Evolutionary conservation across 2,113 vertebrate genomes (phyloP).

Genomic region (Tamias sibiricus): DNA sequence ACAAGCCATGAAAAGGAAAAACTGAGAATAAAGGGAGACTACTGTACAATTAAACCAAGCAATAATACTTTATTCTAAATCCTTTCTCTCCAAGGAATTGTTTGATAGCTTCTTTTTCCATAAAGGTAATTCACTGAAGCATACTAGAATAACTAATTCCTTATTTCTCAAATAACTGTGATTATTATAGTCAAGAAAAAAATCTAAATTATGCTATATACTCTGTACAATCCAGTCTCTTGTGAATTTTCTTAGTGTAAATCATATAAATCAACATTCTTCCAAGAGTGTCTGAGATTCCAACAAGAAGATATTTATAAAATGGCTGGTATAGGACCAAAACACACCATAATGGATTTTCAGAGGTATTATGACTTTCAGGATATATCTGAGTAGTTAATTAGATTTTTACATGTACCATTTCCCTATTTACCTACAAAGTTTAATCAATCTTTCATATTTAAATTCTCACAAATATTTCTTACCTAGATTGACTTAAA

Average conservation of each 20-base stretch:
- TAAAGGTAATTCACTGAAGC: not conserved
- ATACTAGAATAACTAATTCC: not conserved
- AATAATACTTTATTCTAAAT: not conserved
- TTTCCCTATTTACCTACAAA: not conserved
- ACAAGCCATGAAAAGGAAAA: not conserved
- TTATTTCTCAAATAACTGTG: not conserved
- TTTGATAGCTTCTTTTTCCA: not conserved
- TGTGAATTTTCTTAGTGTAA: not conserved
- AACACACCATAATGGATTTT: not conserved
- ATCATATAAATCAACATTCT: not conserved
- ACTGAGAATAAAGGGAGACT: not conserved
- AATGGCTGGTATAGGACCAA: not conserved
- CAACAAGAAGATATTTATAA: not conserved
- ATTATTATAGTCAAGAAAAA: not conserved
- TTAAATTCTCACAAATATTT: constrained; percentile 12
- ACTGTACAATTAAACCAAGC: not conserved
- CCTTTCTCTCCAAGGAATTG: not conserved
- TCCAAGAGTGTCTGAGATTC: not conserved
- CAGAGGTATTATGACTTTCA: not conserved
- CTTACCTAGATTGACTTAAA: not conserved
- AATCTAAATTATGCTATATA: not conserved
- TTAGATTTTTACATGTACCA: not conserved
- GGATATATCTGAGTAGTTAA: not conserved
- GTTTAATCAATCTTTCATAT: not conserved
- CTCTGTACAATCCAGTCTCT: not conserved